Evolutionary conservation across 2,888 invertebrate genomes (phyloP).

Genomic region (Lithosia quadra): DNA sequence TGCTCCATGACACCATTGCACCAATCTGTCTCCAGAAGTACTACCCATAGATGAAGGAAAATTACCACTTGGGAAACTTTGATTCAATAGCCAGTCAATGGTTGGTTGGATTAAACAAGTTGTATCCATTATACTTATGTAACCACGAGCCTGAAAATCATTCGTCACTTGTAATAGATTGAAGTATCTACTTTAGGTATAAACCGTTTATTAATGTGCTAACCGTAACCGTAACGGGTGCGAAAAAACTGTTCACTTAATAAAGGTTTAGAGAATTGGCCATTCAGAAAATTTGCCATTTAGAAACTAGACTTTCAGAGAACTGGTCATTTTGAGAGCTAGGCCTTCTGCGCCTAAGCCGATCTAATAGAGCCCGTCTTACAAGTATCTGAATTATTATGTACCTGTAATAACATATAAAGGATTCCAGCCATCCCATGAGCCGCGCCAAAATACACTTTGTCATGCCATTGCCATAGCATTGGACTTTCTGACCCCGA

Average conservation of each 20-base stretch:
- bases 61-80: slow-evolving; percentile 89
- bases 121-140: slow-evolving; percentile 87
- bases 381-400: slow-evolving; percentile 38
- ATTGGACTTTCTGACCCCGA: slow-evolving; percentile 88
- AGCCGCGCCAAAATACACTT: slow-evolving; percentile 95
- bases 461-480: slow-evolving; percentile 95
- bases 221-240: too few relatives aligned
- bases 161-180: too few relatives aligned
- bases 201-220: too few relatives aligned
- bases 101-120: slow-evolving; percentile 88
- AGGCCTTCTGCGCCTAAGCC: too few relatives aligned
- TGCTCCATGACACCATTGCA: slow-evolving; percentile 98
- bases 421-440: slow-evolving; percentile 96
- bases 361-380: background rate
- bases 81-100: slow-evolving; percentile 87
- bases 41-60: slow-evolving; percentile 93
- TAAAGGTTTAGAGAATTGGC: too few relatives aligned
- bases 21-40: slow-evolving; percentile 89
- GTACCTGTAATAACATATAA: slow-evolving; percentile 93
- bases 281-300: too few relatives aligned
- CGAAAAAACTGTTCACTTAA: too few relatives aligned
- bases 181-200: too few relatives aligned
- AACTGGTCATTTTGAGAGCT: too few relatives aligned
- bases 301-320: too few relatives aligned
- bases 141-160: slow-evolving; percentile 82